These are phyloP conservation scores for Hypsopygia costalis DNA, from an alignment of 2,888 invertebrate species.

Conservation along the genomic window DNA sequence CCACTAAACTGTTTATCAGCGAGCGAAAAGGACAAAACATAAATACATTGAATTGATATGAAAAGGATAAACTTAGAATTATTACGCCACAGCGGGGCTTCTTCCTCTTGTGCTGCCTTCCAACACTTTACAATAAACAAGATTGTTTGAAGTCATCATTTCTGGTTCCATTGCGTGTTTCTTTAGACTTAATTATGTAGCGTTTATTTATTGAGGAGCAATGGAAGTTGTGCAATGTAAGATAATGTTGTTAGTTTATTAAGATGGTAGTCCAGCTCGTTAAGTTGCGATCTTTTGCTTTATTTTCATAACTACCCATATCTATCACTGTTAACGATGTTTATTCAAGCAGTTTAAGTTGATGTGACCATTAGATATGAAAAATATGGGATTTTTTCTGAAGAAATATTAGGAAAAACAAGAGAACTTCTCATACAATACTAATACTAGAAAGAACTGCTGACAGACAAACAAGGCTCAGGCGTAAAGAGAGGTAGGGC, in stretches of 20 bases:
- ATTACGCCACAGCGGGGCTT: constrained; percentile 76
- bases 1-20: constrained; percentile 69
- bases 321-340: constrained; percentile 81
- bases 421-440: too few relatives aligned
- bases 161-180: constrained; percentile 25
- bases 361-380: constrained; percentile 34
- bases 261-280: constrained; percentile 55
- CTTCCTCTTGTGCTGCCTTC: constrained; percentile 51
- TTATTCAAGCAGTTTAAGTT: constrained; percentile 69
- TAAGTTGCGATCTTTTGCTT: constrained; percentile 67
- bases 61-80: constrained; percentile 70
- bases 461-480: too few relatives aligned
- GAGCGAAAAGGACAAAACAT: constrained; percentile 67
- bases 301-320: constrained; percentile 78
- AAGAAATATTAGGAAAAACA: too few relatives aligned
- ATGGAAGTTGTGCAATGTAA: constrained; percentile 25
- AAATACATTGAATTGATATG: constrained; percentile 59
- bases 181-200: rapidly evolving
- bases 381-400: background rate
- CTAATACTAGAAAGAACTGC: too few relatives aligned
- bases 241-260: constrained; percentile 11
- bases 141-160: constrained; percentile 6
- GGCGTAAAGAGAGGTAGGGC: too few relatives aligned
- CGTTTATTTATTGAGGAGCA: constrained; percentile 18
- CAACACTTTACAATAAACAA: constrained; percentile 27